Evolutionary conservation across 2,113 vertebrate species (phyloP), one percentile per base, ranked within the genome.

Genomic region (Trinectes maculatus): DNA sequence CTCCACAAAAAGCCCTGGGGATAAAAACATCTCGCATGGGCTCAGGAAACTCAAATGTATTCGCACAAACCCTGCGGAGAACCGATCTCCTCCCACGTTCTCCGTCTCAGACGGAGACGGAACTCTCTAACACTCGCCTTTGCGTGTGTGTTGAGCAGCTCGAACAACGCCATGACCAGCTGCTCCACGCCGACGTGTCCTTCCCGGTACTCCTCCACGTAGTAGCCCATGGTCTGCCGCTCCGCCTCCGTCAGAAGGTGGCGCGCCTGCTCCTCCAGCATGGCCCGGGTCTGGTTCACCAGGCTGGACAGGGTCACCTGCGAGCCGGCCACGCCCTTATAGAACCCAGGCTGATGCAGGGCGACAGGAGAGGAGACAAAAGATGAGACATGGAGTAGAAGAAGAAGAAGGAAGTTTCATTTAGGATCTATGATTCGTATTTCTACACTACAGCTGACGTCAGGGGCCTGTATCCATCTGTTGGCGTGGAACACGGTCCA

Each of bases 291-390:
- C 90, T 98, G 97, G 92, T 96, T 97, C 77, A 95, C 95, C 89
- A 99, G 88, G 89, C 93, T 98, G 91, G 94, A 96, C 86, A 98
- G 93, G 0, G 94, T 99, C 53, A 99, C 96, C 89, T 98, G 97
- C 0, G 98, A 99, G 73, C 98, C 96, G 0, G 95, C 95, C 22
- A 96, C 93, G 2, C 96, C 96, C 71, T 95, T 96, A 84, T 97
- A 98, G 74, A 99, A 99, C 10, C 93, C 74, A 0, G 92, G 91
- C 97, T 99, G 88, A 4, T 16, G 69, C 0, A 37, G 26, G 13
- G 36, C 63, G n/a, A 39, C 16, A 12, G 5, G 2, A 51, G 2
- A 51, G 4, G 37, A 18, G 16, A 29, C 6, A 8, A 51, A 19
- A 56, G 0, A 51, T 5, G 54, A 56, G 24, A 55, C 12, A 47